Evolutionary conservation across 2,888 invertebrate species (phyloP).

Genomic region (Melieria omissa): DNA sequence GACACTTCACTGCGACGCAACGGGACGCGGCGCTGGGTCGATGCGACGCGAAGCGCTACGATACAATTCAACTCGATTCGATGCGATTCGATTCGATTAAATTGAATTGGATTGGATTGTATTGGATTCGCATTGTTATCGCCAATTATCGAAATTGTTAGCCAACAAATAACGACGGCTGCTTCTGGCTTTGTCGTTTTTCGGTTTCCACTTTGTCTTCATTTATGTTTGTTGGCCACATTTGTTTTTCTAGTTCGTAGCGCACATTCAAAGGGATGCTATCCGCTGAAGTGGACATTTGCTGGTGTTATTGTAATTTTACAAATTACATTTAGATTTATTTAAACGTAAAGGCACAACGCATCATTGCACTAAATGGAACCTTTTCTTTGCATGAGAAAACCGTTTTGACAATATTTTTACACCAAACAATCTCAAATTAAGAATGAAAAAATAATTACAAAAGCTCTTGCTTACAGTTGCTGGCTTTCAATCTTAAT

Average conservation of each 20-base stretch:
- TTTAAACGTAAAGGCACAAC: no score
- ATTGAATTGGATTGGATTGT: not conserved
- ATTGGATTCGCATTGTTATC: constrained; percentile 30
- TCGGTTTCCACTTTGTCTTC: not conserved
- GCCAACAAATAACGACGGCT: not conserved
- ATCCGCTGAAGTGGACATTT: no score
- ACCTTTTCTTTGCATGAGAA: no score
- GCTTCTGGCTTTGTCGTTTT: constrained; percentile 4
- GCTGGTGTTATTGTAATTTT: not conserved
- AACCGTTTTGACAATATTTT: no score
- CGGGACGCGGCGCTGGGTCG: constrained; percentile 16
- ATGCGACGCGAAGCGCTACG: constrained; percentile 29
- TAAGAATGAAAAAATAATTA: no score
- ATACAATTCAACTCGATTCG: constrained; percentile 22
- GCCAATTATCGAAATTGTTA: constrained; percentile 31
- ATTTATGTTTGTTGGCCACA: not conserved
- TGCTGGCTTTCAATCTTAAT: no score
- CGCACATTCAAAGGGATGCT: no score
- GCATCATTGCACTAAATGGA: no score
- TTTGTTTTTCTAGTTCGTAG: no score
- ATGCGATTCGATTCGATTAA: not conserved
- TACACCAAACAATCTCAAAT: no score
- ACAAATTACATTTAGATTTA: no score
- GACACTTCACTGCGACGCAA: constrained; percentile 18
- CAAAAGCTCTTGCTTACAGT: no score